phyloP scores from a whole-genome alignment of 2,113 vertebrate species.

The Cacatua alba region DNA sequence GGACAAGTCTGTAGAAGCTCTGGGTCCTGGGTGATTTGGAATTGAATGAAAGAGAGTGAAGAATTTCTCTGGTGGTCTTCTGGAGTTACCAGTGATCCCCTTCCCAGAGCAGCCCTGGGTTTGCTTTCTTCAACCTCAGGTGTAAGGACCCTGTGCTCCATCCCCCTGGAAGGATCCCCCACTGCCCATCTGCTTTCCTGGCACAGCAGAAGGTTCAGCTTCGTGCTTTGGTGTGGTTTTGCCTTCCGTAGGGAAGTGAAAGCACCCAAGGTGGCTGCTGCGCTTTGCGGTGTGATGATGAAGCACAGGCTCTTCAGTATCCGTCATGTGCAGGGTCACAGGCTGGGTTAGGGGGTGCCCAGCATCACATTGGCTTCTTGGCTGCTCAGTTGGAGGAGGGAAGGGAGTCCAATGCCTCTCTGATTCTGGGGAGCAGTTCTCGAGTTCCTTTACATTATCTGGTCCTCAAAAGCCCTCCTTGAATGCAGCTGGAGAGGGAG shows the following conservation, averaged over 20 bases:
- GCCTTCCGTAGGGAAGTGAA: not conserved
- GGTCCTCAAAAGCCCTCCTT: not conserved
- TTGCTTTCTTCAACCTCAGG: not conserved
- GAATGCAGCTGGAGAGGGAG: not conserved
- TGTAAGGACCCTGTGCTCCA: not conserved
- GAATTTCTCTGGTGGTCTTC: not conserved
- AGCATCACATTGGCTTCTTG: not conserved
- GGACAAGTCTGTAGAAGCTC: not conserved
- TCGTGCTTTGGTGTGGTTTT: not conserved
- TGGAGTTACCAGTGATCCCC: not conserved
- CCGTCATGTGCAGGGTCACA: not conserved
- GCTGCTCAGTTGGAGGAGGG: not conserved
- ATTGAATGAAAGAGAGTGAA: not conserved
- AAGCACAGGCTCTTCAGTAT: not conserved
- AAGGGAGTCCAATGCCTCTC: not conserved
- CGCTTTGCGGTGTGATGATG: rapidly evolving
- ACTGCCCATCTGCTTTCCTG: not conserved
- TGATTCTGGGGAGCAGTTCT: not conserved
- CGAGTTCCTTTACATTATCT: not conserved
- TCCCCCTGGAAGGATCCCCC: not conserved
- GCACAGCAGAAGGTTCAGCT: not conserved
- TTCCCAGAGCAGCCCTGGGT: not conserved
- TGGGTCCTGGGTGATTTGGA: not conserved
- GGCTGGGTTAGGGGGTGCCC: no score
- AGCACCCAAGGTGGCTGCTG: not conserved